phyloP scores from a whole-genome alignment of 2,888 invertebrate genomes.

The Oscheius sp. region DNA sequence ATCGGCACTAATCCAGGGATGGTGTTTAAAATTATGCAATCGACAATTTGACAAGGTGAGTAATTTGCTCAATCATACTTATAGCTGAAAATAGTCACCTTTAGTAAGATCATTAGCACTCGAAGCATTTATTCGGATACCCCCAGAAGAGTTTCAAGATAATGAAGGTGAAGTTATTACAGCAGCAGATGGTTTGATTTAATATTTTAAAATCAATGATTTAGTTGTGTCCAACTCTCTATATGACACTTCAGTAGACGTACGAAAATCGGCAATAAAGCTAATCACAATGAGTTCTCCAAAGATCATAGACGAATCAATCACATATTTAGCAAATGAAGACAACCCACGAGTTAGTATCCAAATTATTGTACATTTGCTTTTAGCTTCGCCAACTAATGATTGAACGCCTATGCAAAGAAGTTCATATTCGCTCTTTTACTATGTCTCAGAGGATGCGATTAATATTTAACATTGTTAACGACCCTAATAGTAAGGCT shows the following conservation, averaged over 20 bases:
- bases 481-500: background rate
- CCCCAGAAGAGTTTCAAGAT: background rate
- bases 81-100: background rate
- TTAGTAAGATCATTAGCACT: background rate
- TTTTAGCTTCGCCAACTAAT: background rate
- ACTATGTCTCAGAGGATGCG: background rate
- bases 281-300: background rate
- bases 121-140: background rate
- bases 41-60: background rate
- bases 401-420: background rate
- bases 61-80: background rate
- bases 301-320: background rate
- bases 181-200: background rate
- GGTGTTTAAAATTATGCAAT: background rate
- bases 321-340: background rate
- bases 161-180: background rate
- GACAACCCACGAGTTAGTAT: background rate
- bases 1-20: background rate
- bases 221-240: background rate
- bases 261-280: background rate
- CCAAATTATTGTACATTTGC: background rate
- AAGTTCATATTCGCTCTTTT: background rate
- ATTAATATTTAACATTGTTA: background rate
- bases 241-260: background rate
- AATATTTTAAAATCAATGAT: background rate